Conservation (phyloP, 2,797 vertebrate species). For the Manis javanica region DNA sequence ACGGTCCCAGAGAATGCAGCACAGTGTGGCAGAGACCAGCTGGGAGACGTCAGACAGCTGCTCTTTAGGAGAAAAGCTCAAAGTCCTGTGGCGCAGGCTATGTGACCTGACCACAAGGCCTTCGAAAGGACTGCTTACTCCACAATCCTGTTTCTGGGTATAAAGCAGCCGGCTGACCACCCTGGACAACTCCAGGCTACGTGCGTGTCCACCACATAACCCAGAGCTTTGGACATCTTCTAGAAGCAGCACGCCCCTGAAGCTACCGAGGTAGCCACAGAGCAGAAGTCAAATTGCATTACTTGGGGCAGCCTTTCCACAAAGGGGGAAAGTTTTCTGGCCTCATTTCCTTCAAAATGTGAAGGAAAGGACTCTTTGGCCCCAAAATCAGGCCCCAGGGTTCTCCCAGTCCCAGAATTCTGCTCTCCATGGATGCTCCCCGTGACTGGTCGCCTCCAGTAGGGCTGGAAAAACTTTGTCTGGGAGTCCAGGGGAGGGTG, state of each 20-base stretch:
- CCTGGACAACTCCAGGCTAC: no score
- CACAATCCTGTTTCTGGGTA: no score
- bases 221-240: background rate
- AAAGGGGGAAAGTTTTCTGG: rapidly evolving
- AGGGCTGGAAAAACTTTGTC: background rate
- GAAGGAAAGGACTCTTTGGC: background rate
- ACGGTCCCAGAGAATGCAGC: background rate
- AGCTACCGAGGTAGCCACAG: rapidly evolving
- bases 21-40: rapidly evolving
- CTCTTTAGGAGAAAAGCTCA: background rate
- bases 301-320: background rate
- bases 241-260: background rate
- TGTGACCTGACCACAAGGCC: background rate
- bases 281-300: background rate
- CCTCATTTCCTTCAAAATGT: no score
- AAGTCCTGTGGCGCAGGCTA: background rate
- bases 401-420: background rate
- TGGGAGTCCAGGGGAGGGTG: background rate
- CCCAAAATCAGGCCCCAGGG: background rate
- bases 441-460: background rate
- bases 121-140: background rate
- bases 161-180: background rate
- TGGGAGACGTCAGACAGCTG: background rate
- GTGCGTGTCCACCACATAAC: background rate
- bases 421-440: background rate